Percentiles rank a stretch among this genome's conserved stretches.
These are phyloP conservation scores for Syngnathus typhle DNA, from an alignment of 2,113 vertebrate genomes.

Conservation along the genomic window DNA sequence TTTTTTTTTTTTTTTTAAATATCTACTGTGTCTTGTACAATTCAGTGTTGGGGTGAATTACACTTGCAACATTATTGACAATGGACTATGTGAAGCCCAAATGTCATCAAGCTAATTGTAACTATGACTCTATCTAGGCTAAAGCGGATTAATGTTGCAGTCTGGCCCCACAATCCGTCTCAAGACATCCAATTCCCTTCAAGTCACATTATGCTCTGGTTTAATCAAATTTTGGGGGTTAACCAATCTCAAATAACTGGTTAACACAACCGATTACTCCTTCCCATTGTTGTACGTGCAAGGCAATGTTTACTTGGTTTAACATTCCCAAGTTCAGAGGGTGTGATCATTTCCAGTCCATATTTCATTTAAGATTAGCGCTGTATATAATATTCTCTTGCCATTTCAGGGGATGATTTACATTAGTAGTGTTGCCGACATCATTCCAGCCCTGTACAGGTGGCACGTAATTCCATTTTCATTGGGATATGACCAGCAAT, in stretches of 20 bases:
- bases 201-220: constrained; percentile 30
- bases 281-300: not conserved
- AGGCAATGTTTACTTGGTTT: not conserved
- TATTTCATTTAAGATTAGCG: not conserved
- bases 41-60: constrained; percentile 2
- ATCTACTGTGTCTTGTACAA: constrained; percentile 2
- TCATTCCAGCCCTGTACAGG: constrained; percentile 10
- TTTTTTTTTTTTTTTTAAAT: constrained; percentile 17
- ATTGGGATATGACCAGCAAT: constrained; percentile 27
- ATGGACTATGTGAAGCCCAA: constrained; percentile 17
- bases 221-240: constrained; percentile 8
- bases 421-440: constrained; percentile 2
- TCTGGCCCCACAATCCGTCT: constrained; percentile 53
- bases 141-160: constrained; percentile 60
- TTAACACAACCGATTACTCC: not conserved
- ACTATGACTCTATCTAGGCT: constrained; percentile 34
- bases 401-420: not conserved
- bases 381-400: not conserved
- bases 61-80: not conserved
- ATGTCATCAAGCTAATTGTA: constrained; percentile 34
- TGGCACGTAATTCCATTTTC: constrained; percentile 32
- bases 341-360: not conserved
- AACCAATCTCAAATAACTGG: constrained; percentile 7
- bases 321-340: not conserved
- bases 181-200: constrained; percentile 40